A percentile compares a stretch with the other conserved stretches of the same genome.
Evolutionary conservation across 2,888 invertebrate species (phyloP).

Genomic region (Gastracanthus pulcherrimus): DNA sequence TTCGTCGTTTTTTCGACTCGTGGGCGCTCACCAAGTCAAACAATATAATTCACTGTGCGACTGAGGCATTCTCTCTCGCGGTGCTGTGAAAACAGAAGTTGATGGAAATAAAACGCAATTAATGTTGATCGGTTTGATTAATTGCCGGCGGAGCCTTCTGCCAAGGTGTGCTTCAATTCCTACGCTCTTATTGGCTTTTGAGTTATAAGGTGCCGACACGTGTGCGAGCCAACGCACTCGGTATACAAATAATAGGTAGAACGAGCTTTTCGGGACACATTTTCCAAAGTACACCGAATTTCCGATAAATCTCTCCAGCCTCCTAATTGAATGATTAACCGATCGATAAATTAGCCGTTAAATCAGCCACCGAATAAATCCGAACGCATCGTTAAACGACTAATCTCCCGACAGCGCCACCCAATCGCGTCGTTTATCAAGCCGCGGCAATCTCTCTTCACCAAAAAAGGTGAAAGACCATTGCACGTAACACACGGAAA

Average conservation of each 20-base stretch:
- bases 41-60: slow-evolving; percentile 49
- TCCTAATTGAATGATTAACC: not conserved
- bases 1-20: slow-evolving; percentile 3
- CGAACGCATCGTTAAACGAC: slow-evolving; percentile 12
- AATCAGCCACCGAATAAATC: slow-evolving; percentile 19
- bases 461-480: not conserved
- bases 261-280: not conserved
- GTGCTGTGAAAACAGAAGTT: not conserved
- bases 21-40: slow-evolving; percentile 47
- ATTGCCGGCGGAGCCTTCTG: slow-evolving; percentile 16
- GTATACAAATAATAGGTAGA: not conserved
- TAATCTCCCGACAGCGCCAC: slow-evolving; percentile 7
- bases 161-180: not conserved
- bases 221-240: not conserved
- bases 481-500: not conserved
- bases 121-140: slow-evolving; percentile 51
- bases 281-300: too few relatives aligned
- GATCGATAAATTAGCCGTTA: slow-evolving; percentile 1
- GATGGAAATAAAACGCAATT: slow-evolving; percentile 47
- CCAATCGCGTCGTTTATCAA: slow-evolving; percentile 41
- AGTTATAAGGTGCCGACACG: not conserved
- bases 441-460: too few relatives aligned
- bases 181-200: not conserved
- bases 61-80: not conserved
- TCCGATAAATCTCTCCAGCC: not conserved